Evolutionary conservation across 2,888 invertebrate species (phyloP), one percentile per base, ranked within the genome.

Genomic region (Deilephila elpenor): DNA sequence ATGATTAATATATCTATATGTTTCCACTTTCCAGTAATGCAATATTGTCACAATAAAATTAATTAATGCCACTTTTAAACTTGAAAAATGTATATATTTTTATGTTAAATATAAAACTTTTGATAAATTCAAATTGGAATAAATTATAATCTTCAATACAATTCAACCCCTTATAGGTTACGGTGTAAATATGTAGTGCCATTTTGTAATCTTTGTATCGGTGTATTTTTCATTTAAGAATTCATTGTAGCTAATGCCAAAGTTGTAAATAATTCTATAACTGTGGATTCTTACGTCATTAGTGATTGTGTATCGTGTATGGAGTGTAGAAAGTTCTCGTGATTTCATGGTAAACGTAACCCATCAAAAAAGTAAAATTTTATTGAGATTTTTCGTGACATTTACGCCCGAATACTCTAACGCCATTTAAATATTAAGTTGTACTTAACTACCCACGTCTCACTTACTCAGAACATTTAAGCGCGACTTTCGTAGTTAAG

Each of bases 161-260:
- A 75, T 71, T 34, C 29, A 71, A 8, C 17, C 59, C 78, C 59
- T 62, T 71, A 64, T 82, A 84, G 82, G 82, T 82, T 82, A 85
- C 76, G 83, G 84, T 89, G 87, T 90, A 89, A 87, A 88, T 89
- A 87, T 79, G 82, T 87, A 90, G 91, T 91, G 91, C 91, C 91
- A 91, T 91, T 88, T 84, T 83, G 81, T 86, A 84, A 86, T 83
- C 83, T 79, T 78, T 73, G 53, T 59, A 72, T 77, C 70, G 62
- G 59, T 70, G 60, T 75, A 37, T 71, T 79, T n/a, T 80, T 78
- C 80, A 79, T 82, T 80, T 85, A 85, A 80, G 82, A 78, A 71
- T 77, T 74, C 67, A 70, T 71, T 72, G 88, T 89, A 92, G 91
- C 89, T 87, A 90, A 93, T 89, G 93, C 94, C 94, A 94, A 94